These are phyloP conservation scores for Falco berigora DNA, from an alignment of 2,797 vertebrate species.

Conservation along the genomic window DNA sequence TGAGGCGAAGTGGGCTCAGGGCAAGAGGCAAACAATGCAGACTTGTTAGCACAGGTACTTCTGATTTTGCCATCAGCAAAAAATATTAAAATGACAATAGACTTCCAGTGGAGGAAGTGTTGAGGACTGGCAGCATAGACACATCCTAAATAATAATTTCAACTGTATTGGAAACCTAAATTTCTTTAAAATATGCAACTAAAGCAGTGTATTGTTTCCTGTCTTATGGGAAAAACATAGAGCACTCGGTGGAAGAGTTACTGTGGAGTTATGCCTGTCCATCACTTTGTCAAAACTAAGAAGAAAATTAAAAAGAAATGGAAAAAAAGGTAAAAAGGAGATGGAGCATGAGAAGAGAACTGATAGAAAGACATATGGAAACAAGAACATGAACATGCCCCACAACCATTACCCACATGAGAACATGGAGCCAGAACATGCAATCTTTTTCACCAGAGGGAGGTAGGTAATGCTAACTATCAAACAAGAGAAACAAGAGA, in stretches of 20 bases:
- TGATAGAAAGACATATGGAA: background rate
- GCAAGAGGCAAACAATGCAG: background rate
- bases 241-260: background rate
- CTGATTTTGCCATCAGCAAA: background rate
- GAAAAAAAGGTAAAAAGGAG: background rate
- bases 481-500: background rate
- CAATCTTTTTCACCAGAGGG: background rate
- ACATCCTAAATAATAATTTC: background rate
- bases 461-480: background rate
- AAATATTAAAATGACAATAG: background rate
- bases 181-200: background rate
- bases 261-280: background rate
- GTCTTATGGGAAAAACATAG: background rate
- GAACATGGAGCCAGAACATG: accelerated
- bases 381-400: background rate
- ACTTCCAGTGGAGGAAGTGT: background rate
- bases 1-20: background rate
- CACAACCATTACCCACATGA: background rate
- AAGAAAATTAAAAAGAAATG: background rate
- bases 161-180: background rate
- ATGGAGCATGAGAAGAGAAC: background rate
- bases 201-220: background rate
- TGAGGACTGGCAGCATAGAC: background rate
- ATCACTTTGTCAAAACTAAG: background rate
- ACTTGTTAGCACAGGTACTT: background rate